These are phyloP conservation scores for Trachops cirrhosus DNA, from an alignment of 2,797 vertebrate genomes.

Conservation along the genomic window DNA sequence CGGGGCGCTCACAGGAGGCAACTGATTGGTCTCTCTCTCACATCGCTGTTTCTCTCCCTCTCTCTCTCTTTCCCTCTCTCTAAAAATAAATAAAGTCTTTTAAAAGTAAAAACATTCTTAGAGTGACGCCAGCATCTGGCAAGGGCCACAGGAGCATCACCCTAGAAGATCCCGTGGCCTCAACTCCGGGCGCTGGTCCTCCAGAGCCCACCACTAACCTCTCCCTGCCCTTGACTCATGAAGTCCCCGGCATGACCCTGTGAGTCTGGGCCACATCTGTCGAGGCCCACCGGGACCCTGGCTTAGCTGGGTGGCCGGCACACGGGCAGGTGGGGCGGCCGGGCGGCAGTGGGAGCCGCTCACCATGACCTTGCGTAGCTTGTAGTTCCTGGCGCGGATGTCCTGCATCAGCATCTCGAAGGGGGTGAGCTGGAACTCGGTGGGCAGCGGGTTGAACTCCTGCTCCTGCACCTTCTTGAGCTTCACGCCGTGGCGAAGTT, in stretches of 20 bases:
- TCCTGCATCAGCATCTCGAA: constrained; percentile 99
- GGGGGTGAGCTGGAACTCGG: constrained; percentile 96
- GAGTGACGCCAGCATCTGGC: accelerated
- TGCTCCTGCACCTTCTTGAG: constrained; percentile 97
- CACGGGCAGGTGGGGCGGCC: not conserved
- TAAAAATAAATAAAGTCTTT: not conserved
- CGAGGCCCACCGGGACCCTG: not conserved
- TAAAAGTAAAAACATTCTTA: not conserved
- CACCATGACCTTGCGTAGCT: constrained; percentile 98
- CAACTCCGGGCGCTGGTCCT: not conserved
- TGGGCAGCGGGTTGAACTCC: constrained; percentile 93
- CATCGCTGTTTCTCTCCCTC: not conserved
- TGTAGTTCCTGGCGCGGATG: constrained; percentile 93
- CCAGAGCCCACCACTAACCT: too few relatives aligned
- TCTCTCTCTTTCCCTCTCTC: not conserved
- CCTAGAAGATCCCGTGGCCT: not conserved
- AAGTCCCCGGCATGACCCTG: not conserved
- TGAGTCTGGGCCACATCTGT: not conserved
- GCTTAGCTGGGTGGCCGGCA: not conserved
- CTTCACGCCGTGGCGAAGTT: constrained; percentile 95
- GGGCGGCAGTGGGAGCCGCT: constrained; percentile 61
- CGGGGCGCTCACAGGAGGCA: not conserved
- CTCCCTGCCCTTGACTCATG: not conserved
- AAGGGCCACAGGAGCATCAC: accelerated
- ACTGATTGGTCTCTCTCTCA: not conserved